Evolutionary conservation across 2,888 invertebrate species (phyloP).

Genomic region (Masnerella sp.): DNA sequence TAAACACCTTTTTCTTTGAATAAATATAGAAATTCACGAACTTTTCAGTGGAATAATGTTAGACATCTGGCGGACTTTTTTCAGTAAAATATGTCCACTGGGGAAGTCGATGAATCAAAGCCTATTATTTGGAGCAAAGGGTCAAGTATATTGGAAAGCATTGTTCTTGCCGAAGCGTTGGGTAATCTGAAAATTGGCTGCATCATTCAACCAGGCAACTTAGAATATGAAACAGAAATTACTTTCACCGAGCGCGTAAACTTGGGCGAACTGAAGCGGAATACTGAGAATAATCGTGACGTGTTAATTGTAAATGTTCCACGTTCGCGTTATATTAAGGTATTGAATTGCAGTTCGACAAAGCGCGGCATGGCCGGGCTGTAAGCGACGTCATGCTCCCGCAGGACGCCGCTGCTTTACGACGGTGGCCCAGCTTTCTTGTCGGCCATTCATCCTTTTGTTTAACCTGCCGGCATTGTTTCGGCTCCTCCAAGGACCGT

Average conservation of each 20-base stretch:
- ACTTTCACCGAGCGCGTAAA: constrained; percentile 10
- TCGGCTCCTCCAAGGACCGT: constrained; percentile 45
- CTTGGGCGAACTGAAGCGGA: constrained; percentile 20
- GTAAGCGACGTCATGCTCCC: constrained; percentile 44
- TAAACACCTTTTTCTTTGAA: no score
- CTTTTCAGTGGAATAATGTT: no score
- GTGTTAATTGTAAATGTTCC: constrained; percentile 41
- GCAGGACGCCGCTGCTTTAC: constrained; percentile 50
- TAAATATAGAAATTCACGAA: no score
- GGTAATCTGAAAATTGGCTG: background rate
- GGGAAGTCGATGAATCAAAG: no score
- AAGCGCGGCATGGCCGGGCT: constrained; percentile 24
- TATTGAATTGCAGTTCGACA: constrained; percentile 45
- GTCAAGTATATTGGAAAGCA: no score
- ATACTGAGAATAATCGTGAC: constrained; percentile 17
- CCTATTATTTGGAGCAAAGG: no score
- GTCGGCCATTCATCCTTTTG: constrained; percentile 68
- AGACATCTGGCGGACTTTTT: no score
- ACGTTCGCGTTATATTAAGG: constrained; percentile 37
- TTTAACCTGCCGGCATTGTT: constrained; percentile 67
- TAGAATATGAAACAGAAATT: constrained; percentile 2
- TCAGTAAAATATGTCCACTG: no score
- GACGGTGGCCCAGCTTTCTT: constrained; percentile 42
- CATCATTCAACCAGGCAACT: background rate
- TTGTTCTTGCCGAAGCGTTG: background rate